These are phyloP conservation scores for Anthrax anthrax DNA, from an alignment of 2,888 invertebrate species.

Conservation along the genomic window DNA sequence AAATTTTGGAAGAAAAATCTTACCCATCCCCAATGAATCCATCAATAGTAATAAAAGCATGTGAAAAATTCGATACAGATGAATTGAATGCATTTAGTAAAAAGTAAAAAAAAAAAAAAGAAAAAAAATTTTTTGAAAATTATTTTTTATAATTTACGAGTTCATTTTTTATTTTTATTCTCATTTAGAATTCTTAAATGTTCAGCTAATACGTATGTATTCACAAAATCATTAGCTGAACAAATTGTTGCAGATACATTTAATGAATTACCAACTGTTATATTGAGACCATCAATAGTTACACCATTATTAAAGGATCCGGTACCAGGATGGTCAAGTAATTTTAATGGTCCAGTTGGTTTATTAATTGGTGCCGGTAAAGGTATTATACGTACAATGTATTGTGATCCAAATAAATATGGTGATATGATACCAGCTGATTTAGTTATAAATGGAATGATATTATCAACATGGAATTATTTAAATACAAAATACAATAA, in stretches of 20 bases:
- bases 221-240: conserved; percentile 85
- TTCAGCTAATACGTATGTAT: conserved; percentile 85
- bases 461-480: conserved; percentile 51
- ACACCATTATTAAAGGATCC: conserved; percentile 79
- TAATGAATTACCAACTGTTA: conserved; percentile 57
- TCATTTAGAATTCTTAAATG: conserved; percentile 48
- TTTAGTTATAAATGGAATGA: conserved; percentile 64
- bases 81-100: conserved; percentile 48
- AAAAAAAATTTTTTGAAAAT: too few relatives aligned
- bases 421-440: conserved; percentile 73
- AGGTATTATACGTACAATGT: conserved; percentile 80
- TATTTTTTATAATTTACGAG: background rate
- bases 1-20: conserved; percentile 66
- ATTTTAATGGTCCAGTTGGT: conserved; percentile 85
- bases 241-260: conserved; percentile 66
- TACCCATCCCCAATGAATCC: conserved; percentile 74
- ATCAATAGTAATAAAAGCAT: conserved; percentile 55
- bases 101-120: conserved; percentile 30
- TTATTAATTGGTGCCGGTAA: conserved; percentile 68
- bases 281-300: conserved; percentile 78
- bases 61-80: conserved; percentile 67
- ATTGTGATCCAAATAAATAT: conserved; percentile 60
- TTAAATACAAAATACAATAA: conserved; percentile 37
- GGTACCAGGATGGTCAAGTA: conserved; percentile 82
- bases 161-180: background rate